These are phyloP conservation scores for Chloebia gouldiae DNA, from an alignment of 2,113 vertebrate species.

Conservation along the genomic window DNA sequence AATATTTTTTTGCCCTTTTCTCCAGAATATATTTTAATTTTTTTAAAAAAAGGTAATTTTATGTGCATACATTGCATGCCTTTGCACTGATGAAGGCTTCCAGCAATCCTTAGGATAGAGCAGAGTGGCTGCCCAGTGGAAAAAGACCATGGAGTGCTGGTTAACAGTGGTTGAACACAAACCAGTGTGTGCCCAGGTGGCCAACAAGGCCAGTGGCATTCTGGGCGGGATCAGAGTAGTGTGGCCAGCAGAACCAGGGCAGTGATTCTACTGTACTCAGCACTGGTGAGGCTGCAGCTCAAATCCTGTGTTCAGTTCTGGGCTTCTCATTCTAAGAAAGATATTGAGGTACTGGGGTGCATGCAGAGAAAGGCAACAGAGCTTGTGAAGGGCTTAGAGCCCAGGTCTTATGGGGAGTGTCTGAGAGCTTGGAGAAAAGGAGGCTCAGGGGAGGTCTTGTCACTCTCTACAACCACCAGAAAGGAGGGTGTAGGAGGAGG, in stretches of 20 bases:
- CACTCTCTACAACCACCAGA: not conserved
- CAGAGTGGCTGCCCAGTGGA: not conserved
- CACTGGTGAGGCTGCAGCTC: no score
- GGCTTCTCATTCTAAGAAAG: no score
- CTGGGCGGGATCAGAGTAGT: accelerated
- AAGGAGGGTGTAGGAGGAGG: not conserved
- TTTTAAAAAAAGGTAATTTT: not conserved
- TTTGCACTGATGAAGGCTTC: not conserved
- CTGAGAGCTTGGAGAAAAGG: not conserved
- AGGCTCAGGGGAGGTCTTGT: not conserved
- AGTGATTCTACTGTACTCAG: accelerated
- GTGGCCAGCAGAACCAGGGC: not conserved
- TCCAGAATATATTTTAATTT: not conserved
- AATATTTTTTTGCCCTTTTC: not conserved
- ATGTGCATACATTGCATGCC: not conserved
- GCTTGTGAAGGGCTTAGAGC: not conserved
- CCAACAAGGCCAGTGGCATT: not conserved
- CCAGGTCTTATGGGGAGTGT: accelerated
- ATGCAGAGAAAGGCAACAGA: accelerated
- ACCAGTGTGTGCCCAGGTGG: not conserved
- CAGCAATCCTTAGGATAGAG: not conserved
- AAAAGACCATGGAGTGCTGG: not conserved
- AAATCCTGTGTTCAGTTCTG: not conserved
- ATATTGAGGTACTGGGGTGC: not conserved
- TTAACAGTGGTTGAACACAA: accelerated